These are phyloP conservation scores for Synanceia verrucosa DNA, from an alignment of 2,797 vertebrate species.

Conservation along the genomic window DNA sequence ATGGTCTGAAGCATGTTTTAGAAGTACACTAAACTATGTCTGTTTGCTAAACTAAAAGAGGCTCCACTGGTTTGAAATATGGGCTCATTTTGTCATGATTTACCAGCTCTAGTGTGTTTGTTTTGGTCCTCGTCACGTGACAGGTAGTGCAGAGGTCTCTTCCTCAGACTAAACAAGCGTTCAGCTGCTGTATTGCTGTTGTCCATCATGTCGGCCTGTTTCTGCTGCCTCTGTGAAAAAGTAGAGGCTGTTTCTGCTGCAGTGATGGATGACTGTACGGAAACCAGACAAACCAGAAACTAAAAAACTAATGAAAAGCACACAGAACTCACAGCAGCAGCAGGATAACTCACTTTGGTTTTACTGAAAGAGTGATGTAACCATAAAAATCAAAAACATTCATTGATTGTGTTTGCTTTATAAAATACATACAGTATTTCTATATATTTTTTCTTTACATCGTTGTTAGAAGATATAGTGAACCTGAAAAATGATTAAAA, in stretches of 20 bases:
- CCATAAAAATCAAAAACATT: too few relatives aligned
- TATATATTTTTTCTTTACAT: too few relatives aligned
- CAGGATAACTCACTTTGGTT: background rate
- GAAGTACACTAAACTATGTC: too few relatives aligned
- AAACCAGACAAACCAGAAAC: conserved; percentile 15
- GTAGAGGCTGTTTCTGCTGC: background rate
- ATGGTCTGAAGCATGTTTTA: background rate
- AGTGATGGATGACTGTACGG: background rate
- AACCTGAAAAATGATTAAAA: too few relatives aligned
- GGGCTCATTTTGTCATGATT: too few relatives aligned
- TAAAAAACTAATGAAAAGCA: background rate
- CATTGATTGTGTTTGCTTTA: too few relatives aligned
- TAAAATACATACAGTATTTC: too few relatives aligned
- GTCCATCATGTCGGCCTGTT: background rate
- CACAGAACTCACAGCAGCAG: background rate
- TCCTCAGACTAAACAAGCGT: background rate
- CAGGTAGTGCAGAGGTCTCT: conserved; percentile 1
- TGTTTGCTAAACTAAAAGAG: background rate
- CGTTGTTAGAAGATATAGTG: too few relatives aligned
- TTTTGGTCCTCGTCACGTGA: background rate
- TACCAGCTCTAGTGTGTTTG: background rate
- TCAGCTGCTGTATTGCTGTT: background rate
- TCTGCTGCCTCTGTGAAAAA: conserved; percentile 8
- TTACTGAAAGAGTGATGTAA: background rate
- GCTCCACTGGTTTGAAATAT: background rate